Evolutionary conservation across 1,140 invertebrate species (phyloP).

Genomic region (Hypsibius dujardini): DNA sequence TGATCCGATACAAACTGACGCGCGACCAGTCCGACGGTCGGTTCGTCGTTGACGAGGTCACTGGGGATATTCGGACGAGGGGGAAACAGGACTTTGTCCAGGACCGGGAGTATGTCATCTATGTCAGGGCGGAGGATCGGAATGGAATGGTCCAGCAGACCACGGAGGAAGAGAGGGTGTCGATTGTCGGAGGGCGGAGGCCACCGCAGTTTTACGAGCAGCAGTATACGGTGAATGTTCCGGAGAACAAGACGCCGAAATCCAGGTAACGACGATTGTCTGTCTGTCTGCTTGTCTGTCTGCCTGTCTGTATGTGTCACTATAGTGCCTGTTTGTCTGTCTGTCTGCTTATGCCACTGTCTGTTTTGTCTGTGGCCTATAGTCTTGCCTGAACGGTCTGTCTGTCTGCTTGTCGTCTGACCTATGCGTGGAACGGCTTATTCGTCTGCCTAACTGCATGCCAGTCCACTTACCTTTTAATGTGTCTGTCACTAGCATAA

Average conservation of each 20-base stretch:
- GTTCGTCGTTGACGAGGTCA: constrained; percentile 75
- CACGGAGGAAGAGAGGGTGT: constrained; percentile 59
- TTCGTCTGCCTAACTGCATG: not conserved
- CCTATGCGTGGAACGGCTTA: not conserved
- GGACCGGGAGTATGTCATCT: constrained; percentile 86
- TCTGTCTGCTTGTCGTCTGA: not conserved
- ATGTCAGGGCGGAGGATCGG: constrained; percentile 86
- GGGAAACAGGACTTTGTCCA: constrained; percentile 76
- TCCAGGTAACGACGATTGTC: not conserved
- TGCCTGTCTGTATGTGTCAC: not conserved
- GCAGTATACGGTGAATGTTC: constrained; percentile 77
- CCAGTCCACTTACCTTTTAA: not conserved
- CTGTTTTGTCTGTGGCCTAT: too few relatives aligned
- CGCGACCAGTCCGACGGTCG: constrained; percentile 43
- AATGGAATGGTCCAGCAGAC: constrained; percentile 77
- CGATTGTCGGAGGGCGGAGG: constrained; percentile 76
- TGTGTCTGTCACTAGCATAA: not conserved
- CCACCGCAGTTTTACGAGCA: constrained; percentile 84
- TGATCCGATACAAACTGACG: constrained; percentile 85
- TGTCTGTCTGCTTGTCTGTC: not conserved
- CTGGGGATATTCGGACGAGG: constrained; percentile 73
- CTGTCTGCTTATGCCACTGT: too few relatives aligned
- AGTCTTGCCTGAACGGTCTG: too few relatives aligned
- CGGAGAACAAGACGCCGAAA: constrained; percentile 57
- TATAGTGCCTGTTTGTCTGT: too few relatives aligned